Conservation (phyloP, 2,888 invertebrate species). For the Drosophila borborema region DNA sequence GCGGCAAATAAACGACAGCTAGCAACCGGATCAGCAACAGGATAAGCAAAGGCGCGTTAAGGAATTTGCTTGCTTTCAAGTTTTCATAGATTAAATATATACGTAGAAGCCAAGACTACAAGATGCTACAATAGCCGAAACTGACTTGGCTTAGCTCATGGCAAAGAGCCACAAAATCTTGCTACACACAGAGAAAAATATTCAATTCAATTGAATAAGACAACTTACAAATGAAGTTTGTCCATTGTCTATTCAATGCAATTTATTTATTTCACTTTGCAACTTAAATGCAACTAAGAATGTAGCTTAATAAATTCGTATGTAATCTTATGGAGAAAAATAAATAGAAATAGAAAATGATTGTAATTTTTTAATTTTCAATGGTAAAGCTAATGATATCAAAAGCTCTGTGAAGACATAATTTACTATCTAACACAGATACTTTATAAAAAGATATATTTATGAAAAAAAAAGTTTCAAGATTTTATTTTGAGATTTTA, state of each 20-base stretch:
- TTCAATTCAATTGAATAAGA: neutral
- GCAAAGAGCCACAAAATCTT: neutral
- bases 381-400: no score
- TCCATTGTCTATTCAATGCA: neutral
- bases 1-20: conserved; percentile 65
- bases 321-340: no score
- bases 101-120: neutral
- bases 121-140: conserved; percentile 5
- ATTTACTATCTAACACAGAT: no score
- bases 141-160: neutral
- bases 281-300: no score
- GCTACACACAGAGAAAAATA: neutral
- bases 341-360: no score
- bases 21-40: conserved; percentile 49
- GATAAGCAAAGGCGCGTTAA: conserved; percentile 57
- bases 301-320: no score
- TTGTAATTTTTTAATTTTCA: no score
- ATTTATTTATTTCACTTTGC: neutral
- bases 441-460: no score
- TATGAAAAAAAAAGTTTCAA: no score
- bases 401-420: no score
- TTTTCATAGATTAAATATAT: conserved; percentile 25
- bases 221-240: neutral
- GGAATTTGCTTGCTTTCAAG: conserved; percentile 38
- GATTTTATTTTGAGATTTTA: no score